These are phyloP conservation scores for Eilema griseolum DNA, from an alignment of 2,888 invertebrate species.

Conservation along the genomic window DNA sequence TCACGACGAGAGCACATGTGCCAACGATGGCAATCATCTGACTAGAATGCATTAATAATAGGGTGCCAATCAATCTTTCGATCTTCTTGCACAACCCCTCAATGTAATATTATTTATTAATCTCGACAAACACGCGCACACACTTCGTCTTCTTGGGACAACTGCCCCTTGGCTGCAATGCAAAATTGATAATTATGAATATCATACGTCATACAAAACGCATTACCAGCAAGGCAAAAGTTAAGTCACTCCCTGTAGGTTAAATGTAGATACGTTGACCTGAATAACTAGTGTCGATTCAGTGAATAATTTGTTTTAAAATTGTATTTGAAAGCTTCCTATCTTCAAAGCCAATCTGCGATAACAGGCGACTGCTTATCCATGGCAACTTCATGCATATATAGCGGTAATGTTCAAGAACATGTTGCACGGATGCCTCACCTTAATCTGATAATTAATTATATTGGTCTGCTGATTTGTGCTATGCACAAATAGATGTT, in stretches of 20 bases:
- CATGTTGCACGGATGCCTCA: constrained; percentile 78
- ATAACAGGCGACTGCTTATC: constrained; percentile 59
- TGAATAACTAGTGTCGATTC: constrained; percentile 33
- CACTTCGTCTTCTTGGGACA: constrained; percentile 58
- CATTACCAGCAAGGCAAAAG: constrained; percentile 49
- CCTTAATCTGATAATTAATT: constrained; percentile 87
- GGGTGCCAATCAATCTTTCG: constrained; percentile 75
- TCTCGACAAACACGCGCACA: constrained; percentile 59
- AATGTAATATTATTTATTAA: constrained; percentile 71
- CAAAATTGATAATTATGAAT: constrained; percentile 52
- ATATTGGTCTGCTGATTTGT: constrained; percentile 85
- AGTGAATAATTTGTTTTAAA: background rate
- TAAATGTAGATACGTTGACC: constrained; percentile 37
- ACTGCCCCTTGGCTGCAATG: constrained; percentile 56
- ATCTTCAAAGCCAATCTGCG: constrained; percentile 54
- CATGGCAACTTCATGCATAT: constrained; percentile 66
- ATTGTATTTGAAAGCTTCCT: constrained; percentile 45
- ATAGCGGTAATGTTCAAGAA: constrained; percentile 73
- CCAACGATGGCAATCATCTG: constrained; percentile 72
- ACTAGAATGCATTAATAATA: constrained; percentile 67
- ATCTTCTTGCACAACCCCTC: constrained; percentile 70
- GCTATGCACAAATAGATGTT: constrained; percentile 82
- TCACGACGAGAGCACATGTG: constrained; percentile 52
- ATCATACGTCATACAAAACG: constrained; percentile 43
- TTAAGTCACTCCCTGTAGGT: constrained; percentile 33